Evolutionary conservation across 2,797 vertebrate species (phyloP), one percentile per base, ranked within the genome.

Genomic region (Coregonus sp.): DNA sequence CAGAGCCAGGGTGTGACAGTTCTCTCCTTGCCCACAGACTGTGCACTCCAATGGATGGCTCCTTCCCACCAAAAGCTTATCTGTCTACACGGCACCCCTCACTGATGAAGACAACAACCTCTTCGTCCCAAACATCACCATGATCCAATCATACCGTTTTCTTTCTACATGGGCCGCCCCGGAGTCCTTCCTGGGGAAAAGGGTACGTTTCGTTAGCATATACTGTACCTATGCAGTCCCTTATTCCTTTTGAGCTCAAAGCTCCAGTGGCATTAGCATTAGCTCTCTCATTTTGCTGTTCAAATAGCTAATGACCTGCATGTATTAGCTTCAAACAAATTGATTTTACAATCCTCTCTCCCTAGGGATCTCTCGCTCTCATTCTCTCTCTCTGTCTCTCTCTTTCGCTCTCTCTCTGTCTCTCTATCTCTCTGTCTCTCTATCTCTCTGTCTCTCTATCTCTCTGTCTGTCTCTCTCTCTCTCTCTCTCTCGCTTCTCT

Each of bases 151-250:
- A 59, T 87, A 94, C 67, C 87, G 88, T 7, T 86, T 91, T 0
- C 69, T 89, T 63, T 93, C 95, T 12, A 93, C 94, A n/a, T 99
- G 98, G 98, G 90, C 78, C 0, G 97, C 97, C 0, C 95, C 97
- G 0, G 70, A 90, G 14, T 16, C 87, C 5, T 99, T 98, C 82
- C 90, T 97, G 0, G 94, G 96, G 83, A 99, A 98, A 88, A 97
- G 97, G 94, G 98, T 98, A 79, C 1, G 51, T 18, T 31, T 20
- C 20, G 4, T 61, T 52, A 18, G 20, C 2, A 4, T 63, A 25
- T 11, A 59, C 96, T 25, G 59, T 25, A 63, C 9, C 11, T 25
- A 2, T n/a, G 2, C 25, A 59, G 90, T 90, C 29, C 86, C 95
- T 9, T 59, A 16, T 56, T 73, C 54, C 7, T 54, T 29, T 18